phyloP scores from a whole-genome alignment of 2,113 vertebrate species.

The Synodontis membranacea region DNA sequence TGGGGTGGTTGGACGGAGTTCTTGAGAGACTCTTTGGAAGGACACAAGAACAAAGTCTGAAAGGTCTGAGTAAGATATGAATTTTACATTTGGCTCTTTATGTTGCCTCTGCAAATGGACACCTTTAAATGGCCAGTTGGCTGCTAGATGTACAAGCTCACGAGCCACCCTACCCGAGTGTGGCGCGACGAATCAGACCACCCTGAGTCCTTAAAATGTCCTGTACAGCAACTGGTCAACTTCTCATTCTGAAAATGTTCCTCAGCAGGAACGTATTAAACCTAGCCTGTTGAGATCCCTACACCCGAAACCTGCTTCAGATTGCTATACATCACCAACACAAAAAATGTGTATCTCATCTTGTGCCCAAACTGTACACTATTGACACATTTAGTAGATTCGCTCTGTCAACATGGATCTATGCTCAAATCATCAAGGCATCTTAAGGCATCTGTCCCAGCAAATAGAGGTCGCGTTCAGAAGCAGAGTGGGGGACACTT shows the following conservation, averaged over 20 bases:
- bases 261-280: conserved; percentile 65
- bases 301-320: conserved; percentile 64
- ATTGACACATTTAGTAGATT: not conserved
- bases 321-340: conserved; percentile 62
- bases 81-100: conserved; percentile 73
- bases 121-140: conserved; percentile 75
- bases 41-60: conserved; percentile 66
- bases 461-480: conserved; percentile 40
- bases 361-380: not conserved
- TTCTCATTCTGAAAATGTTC: conserved; percentile 76
- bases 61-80: conserved; percentile 57
- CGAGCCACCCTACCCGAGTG: conserved; percentile 68
- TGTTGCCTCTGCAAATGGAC: conserved; percentile 70
- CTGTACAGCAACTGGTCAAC: conserved; percentile 71
- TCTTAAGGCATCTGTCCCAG: conserved; percentile 43
- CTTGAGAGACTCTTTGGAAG: conserved; percentile 67
- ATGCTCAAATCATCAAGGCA: conserved; percentile 59
- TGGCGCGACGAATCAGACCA: conserved; percentile 75
- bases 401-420: not conserved
- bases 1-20: conserved; percentile 78
- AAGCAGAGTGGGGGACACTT: conserved; percentile 53
- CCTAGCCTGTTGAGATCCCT: conserved; percentile 66
- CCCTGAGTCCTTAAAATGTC: conserved; percentile 67
- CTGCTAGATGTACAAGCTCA: conserved; percentile 65
- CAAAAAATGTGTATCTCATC: conserved; percentile 53